Percentiles rank a stretch among this genome's conserved stretches.
Evolutionary conservation across 2,888 invertebrate species (phyloP).

Genomic region (Eurytoma californica): DNA sequence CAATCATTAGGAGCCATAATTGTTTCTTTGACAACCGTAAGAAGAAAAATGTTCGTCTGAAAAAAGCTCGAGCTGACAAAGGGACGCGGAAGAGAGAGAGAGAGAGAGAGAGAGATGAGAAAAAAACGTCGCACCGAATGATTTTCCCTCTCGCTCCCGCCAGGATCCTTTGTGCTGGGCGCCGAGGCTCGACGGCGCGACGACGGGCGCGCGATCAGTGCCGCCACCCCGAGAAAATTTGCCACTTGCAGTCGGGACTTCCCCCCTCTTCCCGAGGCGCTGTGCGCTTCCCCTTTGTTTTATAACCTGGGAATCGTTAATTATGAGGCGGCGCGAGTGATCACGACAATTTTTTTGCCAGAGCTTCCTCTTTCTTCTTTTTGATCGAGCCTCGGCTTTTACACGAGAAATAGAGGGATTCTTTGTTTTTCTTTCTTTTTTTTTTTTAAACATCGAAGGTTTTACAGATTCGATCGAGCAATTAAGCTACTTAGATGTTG

Average conservation of each 20-base stretch:
- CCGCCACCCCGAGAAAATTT: constrained; percentile 22
- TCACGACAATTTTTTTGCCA: constrained; percentile 10
- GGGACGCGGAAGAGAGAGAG: background rate
- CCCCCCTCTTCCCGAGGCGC: background rate
- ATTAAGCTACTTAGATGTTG: too few relatives aligned
- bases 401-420: too few relatives aligned
- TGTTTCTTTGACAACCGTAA: too few relatives aligned
- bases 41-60: too few relatives aligned
- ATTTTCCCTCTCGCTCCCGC: background rate
- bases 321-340: constrained; percentile 27
- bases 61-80: too few relatives aligned
- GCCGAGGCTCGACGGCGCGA: too few relatives aligned
- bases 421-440: background rate
- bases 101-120: background rate
- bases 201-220: background rate
- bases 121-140: constrained; percentile 1
- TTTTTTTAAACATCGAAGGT: background rate
- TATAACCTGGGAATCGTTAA: constrained; percentile 39
- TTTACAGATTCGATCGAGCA: too few relatives aligned
- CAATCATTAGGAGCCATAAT: too few relatives aligned
- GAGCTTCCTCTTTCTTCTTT: background rate
- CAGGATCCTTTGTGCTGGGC: background rate
- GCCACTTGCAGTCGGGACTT: constrained; percentile 31
- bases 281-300: constrained; percentile 18
- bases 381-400: background rate